A percentile compares a stretch with the other conserved stretches of the same genome.
Conservation (phyloP, 2,797 vertebrate species). For the Percopsis omiscomaycus region DNA sequence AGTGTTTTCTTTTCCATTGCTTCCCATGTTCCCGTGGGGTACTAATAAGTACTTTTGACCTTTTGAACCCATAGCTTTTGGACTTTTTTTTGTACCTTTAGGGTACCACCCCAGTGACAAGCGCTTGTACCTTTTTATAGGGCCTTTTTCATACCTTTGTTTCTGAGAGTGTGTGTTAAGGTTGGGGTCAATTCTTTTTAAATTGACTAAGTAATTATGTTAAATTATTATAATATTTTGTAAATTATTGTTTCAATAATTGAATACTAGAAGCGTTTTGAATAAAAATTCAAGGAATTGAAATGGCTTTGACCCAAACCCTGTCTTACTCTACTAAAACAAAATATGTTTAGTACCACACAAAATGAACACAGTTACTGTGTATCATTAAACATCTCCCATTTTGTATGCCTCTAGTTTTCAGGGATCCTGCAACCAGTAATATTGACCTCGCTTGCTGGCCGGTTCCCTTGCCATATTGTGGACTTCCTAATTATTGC, state of each 20-base stretch:
- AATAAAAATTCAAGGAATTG: conserved; percentile 33
- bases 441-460: conserved; percentile 30
- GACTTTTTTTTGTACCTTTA: too few species aligned
- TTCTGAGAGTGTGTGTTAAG: conserved; percentile 1
- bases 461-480: conserved; percentile 14
- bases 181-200: conserved; percentile 49
- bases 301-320: conserved; percentile 48
- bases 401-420: conserved; percentile 24
- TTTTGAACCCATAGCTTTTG: too few species aligned
- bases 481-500: conserved; percentile 36
- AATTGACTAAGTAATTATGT: conserved; percentile 16
- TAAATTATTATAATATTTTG: conserved; percentile 21
- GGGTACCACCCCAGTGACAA: not conserved
- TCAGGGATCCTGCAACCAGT: conserved; percentile 40
- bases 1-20: conserved; percentile 49
- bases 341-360: conserved; percentile 29
- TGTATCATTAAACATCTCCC: conserved; percentile 30
- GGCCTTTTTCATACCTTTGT: not conserved
- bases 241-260: conserved; percentile 21
- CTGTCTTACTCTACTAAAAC: conserved; percentile 22
- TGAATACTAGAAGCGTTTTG: conserved; percentile 14
- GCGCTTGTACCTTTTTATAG: not conserved
- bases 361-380: conserved; percentile 33
- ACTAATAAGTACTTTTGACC: too few species aligned
- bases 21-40: not conserved